phyloP scores from a whole-genome alignment of 1,140 invertebrate species.

The Atta texana region DNA sequence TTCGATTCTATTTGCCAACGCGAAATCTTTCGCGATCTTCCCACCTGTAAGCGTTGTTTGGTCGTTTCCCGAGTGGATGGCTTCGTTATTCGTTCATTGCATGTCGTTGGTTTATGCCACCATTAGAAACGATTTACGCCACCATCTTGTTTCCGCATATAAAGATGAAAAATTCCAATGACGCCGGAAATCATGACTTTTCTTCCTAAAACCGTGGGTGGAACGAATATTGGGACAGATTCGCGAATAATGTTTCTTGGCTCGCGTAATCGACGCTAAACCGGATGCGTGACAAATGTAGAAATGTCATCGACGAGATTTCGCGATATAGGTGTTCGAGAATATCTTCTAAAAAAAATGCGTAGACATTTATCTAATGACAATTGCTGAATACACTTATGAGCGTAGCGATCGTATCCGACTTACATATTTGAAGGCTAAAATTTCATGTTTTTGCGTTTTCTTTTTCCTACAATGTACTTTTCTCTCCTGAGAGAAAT shows the following conservation, averaged over 20 bases:
- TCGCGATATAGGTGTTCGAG: neutral
- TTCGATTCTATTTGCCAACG: neutral
- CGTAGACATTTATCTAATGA: neutral
- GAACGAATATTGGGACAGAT: neutral
- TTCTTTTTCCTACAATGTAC: neutral
- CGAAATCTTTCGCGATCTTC: slow-evolving; percentile 50
- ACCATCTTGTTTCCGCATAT: slow-evolving; percentile 71
- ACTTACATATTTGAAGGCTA: neutral
- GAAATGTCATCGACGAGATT: neutral
- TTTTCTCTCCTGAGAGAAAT: neutral
- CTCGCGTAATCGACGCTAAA: neutral
- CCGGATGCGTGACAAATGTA: too few relatives aligned
- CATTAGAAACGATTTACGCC: slow-evolving; percentile 68
- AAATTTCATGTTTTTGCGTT: neutral
- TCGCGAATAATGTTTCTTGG: neutral
- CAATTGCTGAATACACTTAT: neutral
- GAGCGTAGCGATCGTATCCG: neutral
- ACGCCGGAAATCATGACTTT: neutral
- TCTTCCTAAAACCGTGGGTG: neutral
- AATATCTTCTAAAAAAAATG: neutral
- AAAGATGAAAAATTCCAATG: slow-evolving; percentile 42
- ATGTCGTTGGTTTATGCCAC: slow-evolving; percentile 48
- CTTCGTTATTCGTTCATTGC: neutral
- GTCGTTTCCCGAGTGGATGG: neutral
- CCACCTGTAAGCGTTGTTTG: neutral